Conservation (phyloP, 2,113 vertebrate species). For the Nipponia nippon region DNA sequence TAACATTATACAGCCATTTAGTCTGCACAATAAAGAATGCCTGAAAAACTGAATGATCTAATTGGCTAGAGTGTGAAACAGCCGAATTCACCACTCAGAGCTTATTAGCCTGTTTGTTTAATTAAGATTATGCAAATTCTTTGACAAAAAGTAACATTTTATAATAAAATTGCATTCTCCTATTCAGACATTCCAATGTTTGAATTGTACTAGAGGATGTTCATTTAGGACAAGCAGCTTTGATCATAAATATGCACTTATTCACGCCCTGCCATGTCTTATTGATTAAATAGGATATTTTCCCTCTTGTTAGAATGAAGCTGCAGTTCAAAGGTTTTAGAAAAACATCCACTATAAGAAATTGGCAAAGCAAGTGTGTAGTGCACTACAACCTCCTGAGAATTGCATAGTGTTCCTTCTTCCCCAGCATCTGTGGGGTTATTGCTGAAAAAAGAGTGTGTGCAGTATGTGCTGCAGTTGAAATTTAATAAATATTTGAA, state of each 20-base stretch:
- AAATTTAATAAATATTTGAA: background rate
- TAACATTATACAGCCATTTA: background rate
- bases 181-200: background rate
- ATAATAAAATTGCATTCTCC: background rate
- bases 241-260: constrained; percentile 52
- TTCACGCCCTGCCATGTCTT: constrained; percentile 24
- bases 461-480: background rate
- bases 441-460: background rate
- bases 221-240: constrained; percentile 34
- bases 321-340: constrained; percentile 50
- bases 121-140: constrained; percentile 37
- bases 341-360: constrained; percentile 21
- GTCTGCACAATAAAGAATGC: background rate
- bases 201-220: constrained; percentile 4
- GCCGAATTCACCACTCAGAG: background rate
- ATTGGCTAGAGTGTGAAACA: constrained; percentile 4
- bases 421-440: background rate
- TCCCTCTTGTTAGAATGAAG: constrained; percentile 31
- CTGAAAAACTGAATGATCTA: constrained; percentile 17
- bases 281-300: constrained; percentile 58
- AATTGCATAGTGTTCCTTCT: background rate
- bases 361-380: background rate
- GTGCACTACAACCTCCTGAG: background rate
- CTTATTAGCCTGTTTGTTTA: constrained; percentile 25
- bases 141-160: constrained; percentile 14